Evolutionary conservation across 2,888 invertebrate genomes (phyloP).

Genomic region (Rhyacophila evoluta): DNA sequence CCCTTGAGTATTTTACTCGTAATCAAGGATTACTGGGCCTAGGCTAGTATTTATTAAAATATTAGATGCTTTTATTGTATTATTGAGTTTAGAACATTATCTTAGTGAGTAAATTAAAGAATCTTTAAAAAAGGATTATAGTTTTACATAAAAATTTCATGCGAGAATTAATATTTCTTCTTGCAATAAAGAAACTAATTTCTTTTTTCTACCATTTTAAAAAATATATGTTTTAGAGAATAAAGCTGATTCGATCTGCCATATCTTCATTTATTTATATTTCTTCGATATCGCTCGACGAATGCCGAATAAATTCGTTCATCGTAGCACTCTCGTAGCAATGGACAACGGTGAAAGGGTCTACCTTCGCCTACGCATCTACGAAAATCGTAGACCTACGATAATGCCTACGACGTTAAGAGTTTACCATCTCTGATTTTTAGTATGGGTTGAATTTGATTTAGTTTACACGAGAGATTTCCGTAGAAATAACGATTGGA

Average conservation of each 20-base stretch:
- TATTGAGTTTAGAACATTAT: too few relatives aligned
- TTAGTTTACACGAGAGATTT: neutral
- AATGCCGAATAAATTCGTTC: neutral
- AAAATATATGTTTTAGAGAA: too few relatives aligned
- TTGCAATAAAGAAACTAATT: too few relatives aligned
- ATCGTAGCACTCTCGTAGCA: constrained; percentile 1
- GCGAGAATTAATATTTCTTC: too few relatives aligned
- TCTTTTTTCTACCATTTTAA: too few relatives aligned
- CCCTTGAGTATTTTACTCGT: too few relatives aligned
- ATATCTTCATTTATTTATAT: neutral
- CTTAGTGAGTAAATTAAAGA: too few relatives aligned
- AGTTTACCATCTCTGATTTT: constrained; percentile 15
- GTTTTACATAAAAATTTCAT: too few relatives aligned
- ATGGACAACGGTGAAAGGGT: constrained; percentile 5
- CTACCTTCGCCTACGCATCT: constrained; percentile 6
- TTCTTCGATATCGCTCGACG: neutral
- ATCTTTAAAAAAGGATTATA: too few relatives aligned
- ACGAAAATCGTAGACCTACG: constrained; percentile 6
- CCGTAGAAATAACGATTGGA: neutral
- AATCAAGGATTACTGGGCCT: too few relatives aligned
- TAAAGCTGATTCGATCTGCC: neutral
- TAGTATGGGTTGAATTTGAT: constrained; percentile 4
- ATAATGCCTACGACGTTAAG: constrained; percentile 22
- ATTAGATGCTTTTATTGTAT: too few relatives aligned
- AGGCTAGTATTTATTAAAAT: too few relatives aligned